phyloP scores from a whole-genome alignment of 2,113 vertebrate genomes.

The Prochilodus magdalenae region DNA sequence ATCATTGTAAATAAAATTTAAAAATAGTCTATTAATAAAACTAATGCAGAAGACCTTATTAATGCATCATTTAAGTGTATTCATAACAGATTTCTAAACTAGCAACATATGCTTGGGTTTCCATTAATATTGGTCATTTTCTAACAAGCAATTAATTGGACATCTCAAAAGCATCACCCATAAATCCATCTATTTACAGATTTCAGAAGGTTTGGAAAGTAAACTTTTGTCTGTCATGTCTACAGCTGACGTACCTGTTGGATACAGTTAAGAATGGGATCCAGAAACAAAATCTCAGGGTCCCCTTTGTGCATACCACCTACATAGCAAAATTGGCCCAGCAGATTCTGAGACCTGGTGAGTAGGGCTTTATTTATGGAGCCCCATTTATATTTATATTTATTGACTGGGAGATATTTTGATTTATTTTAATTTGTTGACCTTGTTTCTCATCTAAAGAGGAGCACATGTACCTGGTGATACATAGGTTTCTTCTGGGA shows the following conservation, averaged over 20 bases:
- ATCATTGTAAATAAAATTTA: too few species aligned
- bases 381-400: neutral
- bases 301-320: constrained; percentile 83
- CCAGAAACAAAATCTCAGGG: constrained; percentile 78
- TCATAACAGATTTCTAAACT: too few species aligned
- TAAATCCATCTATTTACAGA: too few species aligned
- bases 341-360: constrained; percentile 92
- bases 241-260: constrained; percentile 89
- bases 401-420: neutral
- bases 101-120: too few species aligned
- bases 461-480: constrained; percentile 92
- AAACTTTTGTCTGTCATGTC: constrained; percentile 22
- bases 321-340: constrained; percentile 85
- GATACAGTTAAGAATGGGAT: constrained; percentile 89
- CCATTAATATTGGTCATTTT: too few species aligned
- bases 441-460: constrained; percentile 72
- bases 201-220: too few species aligned
- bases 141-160: too few species aligned
- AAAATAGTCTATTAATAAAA: too few species aligned
- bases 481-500: constrained; percentile 88
- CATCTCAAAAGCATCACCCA: too few species aligned
- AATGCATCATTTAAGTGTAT: too few species aligned
- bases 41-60: too few species aligned
- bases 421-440: neutral
- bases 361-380: constrained; percentile 39